phyloP scores from a whole-genome alignment of 2,888 invertebrate genomes.

The Acrobeloides nanus region DNA sequence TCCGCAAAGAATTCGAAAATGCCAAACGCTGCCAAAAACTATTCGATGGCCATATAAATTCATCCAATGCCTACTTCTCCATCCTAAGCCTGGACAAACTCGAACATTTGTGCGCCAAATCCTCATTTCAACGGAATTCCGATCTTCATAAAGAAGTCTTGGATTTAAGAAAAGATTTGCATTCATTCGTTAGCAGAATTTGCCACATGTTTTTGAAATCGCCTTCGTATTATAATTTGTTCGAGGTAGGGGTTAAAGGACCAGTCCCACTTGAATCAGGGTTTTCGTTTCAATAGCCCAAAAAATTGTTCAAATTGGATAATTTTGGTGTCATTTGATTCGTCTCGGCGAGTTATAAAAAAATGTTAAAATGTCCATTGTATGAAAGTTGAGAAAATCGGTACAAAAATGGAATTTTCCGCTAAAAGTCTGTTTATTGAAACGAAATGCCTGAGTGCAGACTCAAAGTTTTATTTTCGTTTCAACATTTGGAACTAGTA shows the following conservation, averaged over 20 bases:
- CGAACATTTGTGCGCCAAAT: conserved; percentile 5
- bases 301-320: too few species aligned
- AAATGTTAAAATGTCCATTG: too few species aligned
- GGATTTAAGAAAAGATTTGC: background rate
- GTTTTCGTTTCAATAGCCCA: too few species aligned
- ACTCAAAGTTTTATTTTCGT: too few species aligned
- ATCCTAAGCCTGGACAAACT: background rate
- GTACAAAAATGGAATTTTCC: too few species aligned
- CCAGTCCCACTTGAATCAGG: too few species aligned
- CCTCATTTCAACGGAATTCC: conserved; percentile 12
- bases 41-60: background rate
- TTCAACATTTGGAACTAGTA: too few species aligned
- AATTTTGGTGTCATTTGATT: too few species aligned
- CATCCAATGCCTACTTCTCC: background rate
- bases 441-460: too few species aligned
- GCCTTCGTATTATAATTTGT: conserved; percentile 16
- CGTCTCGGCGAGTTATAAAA: too few species aligned
- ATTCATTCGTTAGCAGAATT: conserved; percentile 12
- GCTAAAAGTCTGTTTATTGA: too few species aligned
- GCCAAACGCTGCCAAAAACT: background rate
- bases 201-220: conserved; percentile 9
- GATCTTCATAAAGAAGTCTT: conserved; percentile 5
- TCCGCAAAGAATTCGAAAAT: conserved; percentile 12
- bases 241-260: conserved; percentile 9
- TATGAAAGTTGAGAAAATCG: too few species aligned